A percentile compares a stretch with the other conserved stretches of the same genome.
Evolutionary conservation across 2,888 invertebrate species (phyloP).

Genomic region (Strigamia maritima): DNA sequence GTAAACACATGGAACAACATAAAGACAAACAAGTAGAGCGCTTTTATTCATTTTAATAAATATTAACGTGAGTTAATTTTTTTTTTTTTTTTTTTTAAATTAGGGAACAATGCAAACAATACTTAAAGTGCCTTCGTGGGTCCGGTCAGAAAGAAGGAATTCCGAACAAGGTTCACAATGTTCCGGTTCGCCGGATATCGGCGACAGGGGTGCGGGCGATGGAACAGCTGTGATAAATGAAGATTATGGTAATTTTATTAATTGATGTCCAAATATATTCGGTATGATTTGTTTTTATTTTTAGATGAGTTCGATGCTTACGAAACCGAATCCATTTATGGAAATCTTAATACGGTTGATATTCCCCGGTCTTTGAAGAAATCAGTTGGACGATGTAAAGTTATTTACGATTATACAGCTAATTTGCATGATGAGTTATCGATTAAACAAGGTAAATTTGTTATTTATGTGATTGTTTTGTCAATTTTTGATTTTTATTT

Average conservation of each 20-base stretch:
- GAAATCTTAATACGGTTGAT: constrained; percentile 32
- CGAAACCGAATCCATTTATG: constrained; percentile 57
- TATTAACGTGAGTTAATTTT: neutral
- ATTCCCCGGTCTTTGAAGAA: constrained; percentile 18
- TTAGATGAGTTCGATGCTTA: constrained; percentile 69
- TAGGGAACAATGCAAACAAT: constrained; percentile 42
- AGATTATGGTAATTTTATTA: constrained; percentile 46
- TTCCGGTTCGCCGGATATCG: constrained; percentile 62
- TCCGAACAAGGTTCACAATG: constrained; percentile 57
- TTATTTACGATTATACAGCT: constrained; percentile 81
- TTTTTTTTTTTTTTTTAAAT: neutral
- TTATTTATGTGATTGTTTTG: neutral
- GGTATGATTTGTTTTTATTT: neutral
- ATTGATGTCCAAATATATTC: neutral
- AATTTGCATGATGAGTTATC: constrained; percentile 82
- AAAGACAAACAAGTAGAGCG: constrained; percentile 74
- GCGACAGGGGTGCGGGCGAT: constrained; percentile 72
- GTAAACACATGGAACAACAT: constrained; percentile 79
- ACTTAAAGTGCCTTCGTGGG: constrained; percentile 69
- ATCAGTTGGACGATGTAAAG: constrained; percentile 61
- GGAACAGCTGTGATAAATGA: constrained; percentile 56
- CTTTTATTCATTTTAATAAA: neutral
- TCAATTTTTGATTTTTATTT: neutral
- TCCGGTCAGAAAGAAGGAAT: constrained; percentile 57
- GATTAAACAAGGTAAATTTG: constrained; percentile 62